Evolutionary conservation across 2,797 vertebrate species (phyloP).

Genomic region (Caiman crocodilus): DNA sequence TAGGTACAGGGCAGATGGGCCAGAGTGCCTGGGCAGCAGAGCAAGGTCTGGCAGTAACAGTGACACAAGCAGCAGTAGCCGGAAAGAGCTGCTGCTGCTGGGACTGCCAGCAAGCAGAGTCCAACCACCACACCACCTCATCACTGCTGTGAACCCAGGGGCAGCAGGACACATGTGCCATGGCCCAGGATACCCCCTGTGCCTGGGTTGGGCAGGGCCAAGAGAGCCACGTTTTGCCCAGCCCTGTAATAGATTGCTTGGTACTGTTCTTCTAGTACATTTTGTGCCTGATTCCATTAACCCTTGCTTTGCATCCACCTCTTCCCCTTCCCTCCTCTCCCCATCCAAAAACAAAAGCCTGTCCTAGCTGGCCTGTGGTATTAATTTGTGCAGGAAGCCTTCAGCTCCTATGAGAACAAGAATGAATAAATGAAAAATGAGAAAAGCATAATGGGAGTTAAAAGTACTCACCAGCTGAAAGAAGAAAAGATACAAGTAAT

Average conservation of each 20-base stretch:
- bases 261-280: background rate
- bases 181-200: too few species aligned
- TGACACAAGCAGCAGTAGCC: too few species aligned
- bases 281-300: conserved; percentile 9
- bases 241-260: background rate
- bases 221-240: too few species aligned
- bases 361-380: conserved; percentile 33
- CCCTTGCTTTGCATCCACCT: background rate
- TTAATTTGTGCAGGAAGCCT: conserved; percentile 25
- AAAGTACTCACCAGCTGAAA: background rate
- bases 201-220: too few species aligned
- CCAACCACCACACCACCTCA: too few species aligned
- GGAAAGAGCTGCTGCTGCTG: too few species aligned
- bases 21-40: too few species aligned
- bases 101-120: too few species aligned
- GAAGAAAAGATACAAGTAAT: background rate
- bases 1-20: too few species aligned
- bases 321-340: conserved; percentile 51
- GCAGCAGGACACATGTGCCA: too few species aligned
- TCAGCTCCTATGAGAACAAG: conserved; percentile 40
- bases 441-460: background rate
- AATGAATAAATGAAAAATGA: background rate
- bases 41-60: too few species aligned
- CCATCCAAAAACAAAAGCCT: background rate
- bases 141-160: too few species aligned